phyloP scores from a whole-genome alignment of 1,140 invertebrate species.

The Drosophila cardini region DNA sequence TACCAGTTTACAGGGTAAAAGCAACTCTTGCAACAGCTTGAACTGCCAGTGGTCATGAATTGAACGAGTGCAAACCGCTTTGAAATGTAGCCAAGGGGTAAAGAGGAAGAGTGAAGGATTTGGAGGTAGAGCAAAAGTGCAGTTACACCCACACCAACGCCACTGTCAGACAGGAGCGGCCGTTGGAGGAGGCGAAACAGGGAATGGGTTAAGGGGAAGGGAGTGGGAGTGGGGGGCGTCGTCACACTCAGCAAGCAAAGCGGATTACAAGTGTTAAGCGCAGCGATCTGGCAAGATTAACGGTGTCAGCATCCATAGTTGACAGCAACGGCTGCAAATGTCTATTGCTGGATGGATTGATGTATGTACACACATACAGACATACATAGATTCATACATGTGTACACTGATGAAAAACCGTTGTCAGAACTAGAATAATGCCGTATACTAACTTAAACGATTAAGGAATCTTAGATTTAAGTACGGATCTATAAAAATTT shows the following conservation, averaged over 20 bases:
- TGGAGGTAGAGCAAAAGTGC: conserved; percentile 10
- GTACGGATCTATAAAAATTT: no score
- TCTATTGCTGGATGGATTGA: conserved; percentile 48
- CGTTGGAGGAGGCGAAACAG: no score
- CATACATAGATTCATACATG: not conserved
- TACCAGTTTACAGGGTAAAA: not conserved
- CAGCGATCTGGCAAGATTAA: conserved; percentile 41
- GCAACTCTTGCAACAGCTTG: conserved; percentile 14
- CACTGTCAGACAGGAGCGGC: not conserved
- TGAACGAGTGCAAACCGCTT: conserved; percentile 34
- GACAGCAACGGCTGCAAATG: conserved; percentile 49
- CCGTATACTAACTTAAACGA: no score
- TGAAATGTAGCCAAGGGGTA: not conserved
- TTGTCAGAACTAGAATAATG: no score
- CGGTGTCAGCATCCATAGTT: conserved; percentile 36
- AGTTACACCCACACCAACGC: conserved; percentile 32
- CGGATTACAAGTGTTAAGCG: conserved; percentile 54
- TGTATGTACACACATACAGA: conserved; percentile 25
- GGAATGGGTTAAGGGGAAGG: not conserved
- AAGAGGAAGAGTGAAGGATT: not conserved
- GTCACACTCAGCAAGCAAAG: conserved; percentile 38
- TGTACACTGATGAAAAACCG: not conserved
- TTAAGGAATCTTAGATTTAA: no score
- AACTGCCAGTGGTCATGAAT: not conserved
- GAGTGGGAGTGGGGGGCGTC: not conserved